These are phyloP conservation scores for Taenaris catops DNA, from an alignment of 2,888 invertebrate species.

Conservation along the genomic window DNA sequence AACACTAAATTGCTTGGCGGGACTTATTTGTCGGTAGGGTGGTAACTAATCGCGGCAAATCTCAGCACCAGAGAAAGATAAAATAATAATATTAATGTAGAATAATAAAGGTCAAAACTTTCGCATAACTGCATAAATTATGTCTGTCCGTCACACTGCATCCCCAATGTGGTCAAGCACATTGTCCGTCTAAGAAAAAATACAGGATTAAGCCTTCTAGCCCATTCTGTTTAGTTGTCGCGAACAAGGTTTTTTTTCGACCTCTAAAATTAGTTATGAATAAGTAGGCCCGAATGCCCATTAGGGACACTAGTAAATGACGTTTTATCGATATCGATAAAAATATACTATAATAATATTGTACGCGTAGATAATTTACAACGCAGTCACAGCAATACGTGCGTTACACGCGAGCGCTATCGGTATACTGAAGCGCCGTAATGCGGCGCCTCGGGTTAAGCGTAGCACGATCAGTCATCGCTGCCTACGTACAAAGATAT, in stretches of 20 bases:
- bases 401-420: constrained; percentile 53
- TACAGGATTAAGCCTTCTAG: constrained; percentile 59
- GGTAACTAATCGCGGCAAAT: too few relatives aligned
- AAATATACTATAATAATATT: background rate
- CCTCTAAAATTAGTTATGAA: constrained; percentile 59
- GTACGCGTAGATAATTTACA: constrained; percentile 5
- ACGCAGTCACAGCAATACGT: constrained; percentile 34
- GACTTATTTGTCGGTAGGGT: too few relatives aligned
- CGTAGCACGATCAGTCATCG: constrained; percentile 33
- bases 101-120: constrained; percentile 28
- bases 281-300: constrained; percentile 53
- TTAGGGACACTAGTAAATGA: background rate
- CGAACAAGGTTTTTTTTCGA: constrained; percentile 49
- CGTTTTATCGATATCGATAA: constrained; percentile 13
- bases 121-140: constrained; percentile 27
- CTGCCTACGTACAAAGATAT: constrained; percentile 42
- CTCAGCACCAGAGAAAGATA: too few relatives aligned
- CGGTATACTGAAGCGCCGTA: constrained; percentile 48
- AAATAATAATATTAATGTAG: too few relatives aligned
- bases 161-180: constrained; percentile 65
- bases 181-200: constrained; percentile 50
- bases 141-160: constrained; percentile 37
- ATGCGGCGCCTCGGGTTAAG: constrained; percentile 30
- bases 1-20: too few relatives aligned
- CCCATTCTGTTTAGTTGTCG: constrained; percentile 50